phyloP scores from a whole-genome alignment of 2,113 vertebrate species.

The Puntigrus tetrazona region DNA sequence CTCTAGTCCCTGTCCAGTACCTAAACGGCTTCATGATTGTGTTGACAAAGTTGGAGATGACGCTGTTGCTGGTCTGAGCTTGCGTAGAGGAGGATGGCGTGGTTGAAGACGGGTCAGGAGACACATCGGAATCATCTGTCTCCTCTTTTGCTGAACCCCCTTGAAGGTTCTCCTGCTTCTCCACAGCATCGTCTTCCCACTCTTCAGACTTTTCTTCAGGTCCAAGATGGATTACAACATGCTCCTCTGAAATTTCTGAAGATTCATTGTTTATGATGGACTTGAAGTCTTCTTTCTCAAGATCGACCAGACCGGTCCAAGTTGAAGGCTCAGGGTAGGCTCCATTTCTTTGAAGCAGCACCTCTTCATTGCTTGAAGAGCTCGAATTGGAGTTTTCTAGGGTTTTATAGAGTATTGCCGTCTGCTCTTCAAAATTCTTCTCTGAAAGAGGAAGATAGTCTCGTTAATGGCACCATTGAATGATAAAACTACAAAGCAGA shows the following conservation, averaged over 20 bases:
- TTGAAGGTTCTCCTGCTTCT: conserved; percentile 57
- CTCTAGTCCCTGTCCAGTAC: conserved; percentile 62
- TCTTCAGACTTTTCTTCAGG: conserved; percentile 49
- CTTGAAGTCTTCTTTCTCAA: conserved; percentile 60
- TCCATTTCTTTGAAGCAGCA: conserved; percentile 49
- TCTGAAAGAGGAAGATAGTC: conserved; percentile 40
- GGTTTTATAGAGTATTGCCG: conserved; percentile 55
- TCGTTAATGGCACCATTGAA: background rate
- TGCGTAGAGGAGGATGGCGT: conserved; percentile 59
- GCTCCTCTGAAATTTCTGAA: conserved; percentile 77
- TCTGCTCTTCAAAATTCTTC: conserved; percentile 42
- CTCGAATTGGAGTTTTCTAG: conserved; percentile 42
- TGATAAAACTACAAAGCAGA: conserved; percentile 27
- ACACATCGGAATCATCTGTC: conserved; percentile 41
- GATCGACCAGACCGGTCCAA: conserved; percentile 67
- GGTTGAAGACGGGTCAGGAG: conserved; percentile 55
- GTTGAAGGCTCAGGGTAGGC: conserved; percentile 59
- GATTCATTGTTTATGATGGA: conserved; percentile 66
- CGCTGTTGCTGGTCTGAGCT: conserved; percentile 63
- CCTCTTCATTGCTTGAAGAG: conserved; percentile 43
- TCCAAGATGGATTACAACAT: conserved; percentile 69
- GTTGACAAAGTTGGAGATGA: conserved; percentile 73
- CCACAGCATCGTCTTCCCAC: conserved; percentile 55
- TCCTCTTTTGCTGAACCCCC: conserved; percentile 72
- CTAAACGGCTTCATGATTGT: conserved; percentile 74